A percentile compares a stretch with the other conserved stretches of the same genome.
Evolutionary conservation across 2,888 invertebrate species (phyloP).

Genomic region (Acleris emargana): DNA sequence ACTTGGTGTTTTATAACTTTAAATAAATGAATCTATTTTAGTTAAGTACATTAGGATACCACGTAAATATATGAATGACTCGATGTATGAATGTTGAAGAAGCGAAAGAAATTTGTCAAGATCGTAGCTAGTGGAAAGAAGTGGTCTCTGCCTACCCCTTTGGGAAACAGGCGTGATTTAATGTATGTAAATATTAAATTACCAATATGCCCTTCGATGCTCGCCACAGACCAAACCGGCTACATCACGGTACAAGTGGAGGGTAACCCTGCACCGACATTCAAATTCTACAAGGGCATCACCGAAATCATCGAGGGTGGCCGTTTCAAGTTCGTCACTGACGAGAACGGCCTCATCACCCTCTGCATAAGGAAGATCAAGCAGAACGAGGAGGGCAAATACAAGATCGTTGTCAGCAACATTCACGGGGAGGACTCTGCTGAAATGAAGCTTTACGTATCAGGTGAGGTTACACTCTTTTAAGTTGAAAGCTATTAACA

Average conservation of each 20-base stretch:
- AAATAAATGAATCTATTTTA: no score
- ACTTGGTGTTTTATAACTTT: no score
- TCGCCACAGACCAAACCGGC: conserved; percentile 91
- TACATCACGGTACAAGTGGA: conserved; percentile 97
- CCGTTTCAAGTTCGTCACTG: conserved; percentile 96
- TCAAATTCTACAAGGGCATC: conserved; percentile 97
- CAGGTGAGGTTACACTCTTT: conserved; percentile 84
- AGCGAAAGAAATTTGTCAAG: no score
- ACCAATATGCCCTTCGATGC: not conserved
- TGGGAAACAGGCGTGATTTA: no score
- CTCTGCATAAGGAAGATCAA: conserved; percentile 98
- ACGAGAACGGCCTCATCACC: conserved; percentile 95
- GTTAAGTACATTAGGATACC: not conserved
- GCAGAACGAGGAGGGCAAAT: conserved; percentile 98
- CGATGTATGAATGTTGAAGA: no score
- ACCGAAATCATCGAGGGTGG: conserved; percentile 97
- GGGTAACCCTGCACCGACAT: conserved; percentile 96
- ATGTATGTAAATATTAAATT: not conserved
- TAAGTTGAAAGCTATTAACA: no score
- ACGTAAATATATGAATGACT: no score
- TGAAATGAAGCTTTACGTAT: conserved; percentile 97
- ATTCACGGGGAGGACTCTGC: conserved; percentile 97
- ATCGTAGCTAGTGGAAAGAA: no score
- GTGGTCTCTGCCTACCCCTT: no score
- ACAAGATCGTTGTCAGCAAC: conserved; percentile 96